phyloP scores from a whole-genome alignment of 2,888 invertebrate species.

The Tromatobia lineatoria region DNA sequence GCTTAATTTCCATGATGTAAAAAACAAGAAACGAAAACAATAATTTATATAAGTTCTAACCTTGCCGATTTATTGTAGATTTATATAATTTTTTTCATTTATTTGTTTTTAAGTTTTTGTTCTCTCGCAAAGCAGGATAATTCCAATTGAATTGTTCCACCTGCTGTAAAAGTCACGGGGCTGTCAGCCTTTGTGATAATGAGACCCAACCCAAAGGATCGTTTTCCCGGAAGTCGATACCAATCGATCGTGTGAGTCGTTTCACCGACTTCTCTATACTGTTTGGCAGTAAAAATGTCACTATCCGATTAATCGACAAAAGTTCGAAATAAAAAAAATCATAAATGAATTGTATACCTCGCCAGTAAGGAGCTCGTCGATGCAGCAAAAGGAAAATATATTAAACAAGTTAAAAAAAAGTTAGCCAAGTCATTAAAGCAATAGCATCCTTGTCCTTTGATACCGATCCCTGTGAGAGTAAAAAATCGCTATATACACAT shows the following conservation, averaged over 20 bases:
- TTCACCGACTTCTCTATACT: constrained; percentile 55
- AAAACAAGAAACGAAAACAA: no score
- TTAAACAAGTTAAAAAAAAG: constrained; percentile 59
- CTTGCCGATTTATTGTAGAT: no score
- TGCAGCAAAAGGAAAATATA: constrained; percentile 63
- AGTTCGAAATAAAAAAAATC: not conserved
- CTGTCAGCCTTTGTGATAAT: constrained; percentile 53
- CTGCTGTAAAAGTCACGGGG: constrained; percentile 63
- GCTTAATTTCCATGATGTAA: no score
- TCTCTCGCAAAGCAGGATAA: constrained; percentile 20
- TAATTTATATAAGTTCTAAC: no score
- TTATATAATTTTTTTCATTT: not conserved
- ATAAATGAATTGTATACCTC: constrained; percentile 45
- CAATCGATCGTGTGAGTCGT: constrained; percentile 61
- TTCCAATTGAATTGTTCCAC: constrained; percentile 64
- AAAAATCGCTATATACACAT: not conserved
- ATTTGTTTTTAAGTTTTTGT: not conserved
- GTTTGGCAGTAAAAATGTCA: not conserved
- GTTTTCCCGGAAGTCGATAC: constrained; percentile 57
- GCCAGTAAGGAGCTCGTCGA: constrained; percentile 63
- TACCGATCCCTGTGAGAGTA: constrained; percentile 41
- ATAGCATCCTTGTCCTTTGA: constrained; percentile 21
- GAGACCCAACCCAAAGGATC: constrained; percentile 46
- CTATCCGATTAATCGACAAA: not conserved
- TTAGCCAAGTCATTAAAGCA: constrained; percentile 25